Evolutionary conservation across 2,113 vertebrate genomes (phyloP), one percentile per base, ranked within the genome.

Genomic region (Silurus meridionalis): DNA sequence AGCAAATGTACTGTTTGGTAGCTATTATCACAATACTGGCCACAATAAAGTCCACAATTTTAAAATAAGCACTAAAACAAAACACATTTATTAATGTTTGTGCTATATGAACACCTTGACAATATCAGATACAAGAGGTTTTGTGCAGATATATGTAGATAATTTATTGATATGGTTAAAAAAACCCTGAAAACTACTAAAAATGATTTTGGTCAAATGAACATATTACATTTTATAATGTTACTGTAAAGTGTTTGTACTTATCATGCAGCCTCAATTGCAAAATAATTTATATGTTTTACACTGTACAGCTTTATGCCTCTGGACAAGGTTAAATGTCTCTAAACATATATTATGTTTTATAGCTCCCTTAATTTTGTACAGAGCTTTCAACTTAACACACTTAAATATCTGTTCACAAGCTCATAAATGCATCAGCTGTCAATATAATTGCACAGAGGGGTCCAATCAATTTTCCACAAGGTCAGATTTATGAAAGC

Each of bases 361-460:
- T 67, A 53, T 46, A 82, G 25, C n/a, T 61, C 67, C 55, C 53
- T 19, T 14, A 61, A 11, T 82, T 61, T 80, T 86, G 58, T 53
- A 50, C 48, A 82, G 28, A 61, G 64, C 13, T 63, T 86, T 17
- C 52, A 58, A 82, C 80, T 87, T 85, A 85, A 85, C 48, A 88
- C 50, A 88, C 66, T 71, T 83, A 50, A 80, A 37, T 81, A 67
- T 64, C 83, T 23, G 75, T 82, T 85, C 52, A 75, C 67, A 52
- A 80, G 28, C 80, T 83, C 75, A 85, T 88, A 87, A 90, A 85
- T 77, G 77, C 86, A 77, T 85, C 85, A 85, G 37, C 37, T 55
- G 81, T 82, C 78, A 83, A 55, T 37, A 50, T 79, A 85, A 85
- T 77, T 81, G 82, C 81, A 77, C 69, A 83, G 55, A 82, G 48